Evolutionary conservation across 2,888 invertebrate species (phyloP).

Genomic region (Mythimna loreyi): DNA sequence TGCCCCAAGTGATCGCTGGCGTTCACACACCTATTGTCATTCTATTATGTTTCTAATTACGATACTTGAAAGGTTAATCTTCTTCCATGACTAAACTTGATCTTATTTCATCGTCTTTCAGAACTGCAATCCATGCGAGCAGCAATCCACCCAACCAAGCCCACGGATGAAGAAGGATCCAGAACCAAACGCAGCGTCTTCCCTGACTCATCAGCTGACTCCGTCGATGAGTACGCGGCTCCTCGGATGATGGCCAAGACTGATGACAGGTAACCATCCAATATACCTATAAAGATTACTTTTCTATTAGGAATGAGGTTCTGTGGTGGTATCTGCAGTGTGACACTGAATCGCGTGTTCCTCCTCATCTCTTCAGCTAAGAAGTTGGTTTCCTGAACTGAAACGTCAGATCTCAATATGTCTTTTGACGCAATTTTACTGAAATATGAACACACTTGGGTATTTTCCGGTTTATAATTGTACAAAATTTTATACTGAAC

Average conservation of each 20-base stretch:
- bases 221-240: slow-evolving; percentile 74
- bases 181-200: slow-evolving; percentile 84
- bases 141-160: slow-evolving; percentile 16
- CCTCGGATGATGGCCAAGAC: slow-evolving; percentile 74
- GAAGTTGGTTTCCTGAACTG: too few species aligned
- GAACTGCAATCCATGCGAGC: slow-evolving; percentile 40
- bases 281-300: slow-evolving; percentile 85
- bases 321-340: slow-evolving; percentile 99
- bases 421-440: too few species aligned
- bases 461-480: too few species aligned
- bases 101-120: slow-evolving; percentile 16
- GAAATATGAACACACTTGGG: too few species aligned
- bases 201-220: slow-evolving; percentile 73
- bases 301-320: slow-evolving; percentile 98
- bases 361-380: slow-evolving; percentile 98
- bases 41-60: too few species aligned
- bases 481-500: too few species aligned
- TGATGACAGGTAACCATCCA: slow-evolving; percentile 77
- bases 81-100: background rate
- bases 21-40: too few species aligned
- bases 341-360: slow-evolving; percentile 98
- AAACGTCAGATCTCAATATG: too few species aligned
- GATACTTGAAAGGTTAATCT: too few species aligned
- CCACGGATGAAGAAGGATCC: slow-evolving; percentile 51
- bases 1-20: too few species aligned